Evolutionary conservation across 1,140 invertebrate genomes (phyloP).

Genomic region (Anagrus nilaparvatae): DNA sequence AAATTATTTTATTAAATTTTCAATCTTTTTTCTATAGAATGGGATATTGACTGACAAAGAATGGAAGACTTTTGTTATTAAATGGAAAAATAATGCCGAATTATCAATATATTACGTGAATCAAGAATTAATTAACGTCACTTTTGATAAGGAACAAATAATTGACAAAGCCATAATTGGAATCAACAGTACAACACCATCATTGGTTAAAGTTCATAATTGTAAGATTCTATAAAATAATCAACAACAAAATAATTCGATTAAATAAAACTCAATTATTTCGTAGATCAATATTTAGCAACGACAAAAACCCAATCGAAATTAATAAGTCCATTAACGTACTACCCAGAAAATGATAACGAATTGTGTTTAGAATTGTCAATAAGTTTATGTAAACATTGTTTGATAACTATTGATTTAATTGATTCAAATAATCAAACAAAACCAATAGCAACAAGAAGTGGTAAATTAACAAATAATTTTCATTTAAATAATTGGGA

Average conservation of each 20-base stretch:
- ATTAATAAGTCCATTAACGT: conserved; percentile 5
- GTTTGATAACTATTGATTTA: conserved; percentile 5
- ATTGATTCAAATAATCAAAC: background rate
- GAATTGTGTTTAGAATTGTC: conserved; percentile 12
- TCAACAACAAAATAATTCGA: background rate
- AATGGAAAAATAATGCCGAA: conserved; percentile 3
- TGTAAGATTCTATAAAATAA: conserved; percentile 4
- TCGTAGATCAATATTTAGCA: conserved; percentile 7
- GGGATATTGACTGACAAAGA: background rate
- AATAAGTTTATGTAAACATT: conserved; percentile 8
- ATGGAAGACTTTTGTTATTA: conserved; percentile 10
- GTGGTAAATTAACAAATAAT: background rate
- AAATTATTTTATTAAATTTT: background rate
- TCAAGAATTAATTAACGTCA: background rate
- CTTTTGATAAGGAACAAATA: background rate
- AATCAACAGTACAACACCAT: background rate
- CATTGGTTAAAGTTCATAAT: conserved; percentile 9
- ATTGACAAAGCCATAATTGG: background rate
- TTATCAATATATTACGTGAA: background rate
- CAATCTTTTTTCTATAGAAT: background rate
- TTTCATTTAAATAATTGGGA: conserved; percentile 3
- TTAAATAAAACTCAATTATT: background rate
- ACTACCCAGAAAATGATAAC: background rate
- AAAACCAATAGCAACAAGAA: background rate
- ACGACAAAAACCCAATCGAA: conserved; percentile 5